Evolutionary conservation across 2,888 invertebrate genomes (phyloP).

Genomic region (Meloe dianella): DNA sequence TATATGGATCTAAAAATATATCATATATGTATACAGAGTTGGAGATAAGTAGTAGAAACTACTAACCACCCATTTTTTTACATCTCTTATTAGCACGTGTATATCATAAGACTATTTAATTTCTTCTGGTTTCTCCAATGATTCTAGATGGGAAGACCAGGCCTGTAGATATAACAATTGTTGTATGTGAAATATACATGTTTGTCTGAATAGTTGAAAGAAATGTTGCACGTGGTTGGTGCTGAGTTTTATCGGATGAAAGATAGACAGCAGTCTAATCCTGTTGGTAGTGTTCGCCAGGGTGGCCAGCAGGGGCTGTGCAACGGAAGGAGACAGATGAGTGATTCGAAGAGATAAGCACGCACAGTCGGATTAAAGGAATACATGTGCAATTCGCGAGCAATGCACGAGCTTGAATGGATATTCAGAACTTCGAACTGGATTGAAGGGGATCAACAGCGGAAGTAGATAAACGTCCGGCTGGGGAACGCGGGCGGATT

Average conservation of each 20-base stretch:
- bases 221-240: conserved; percentile 35
- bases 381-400: conserved; percentile 46
- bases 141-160: too few relatives aligned
- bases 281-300: conserved; percentile 26
- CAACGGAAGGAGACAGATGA: conserved; percentile 45
- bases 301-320: conserved; percentile 19
- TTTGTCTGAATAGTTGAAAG: neutral
- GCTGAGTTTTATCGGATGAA: conserved; percentile 38
- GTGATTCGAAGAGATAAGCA: conserved; percentile 54
- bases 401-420: conserved; percentile 28
- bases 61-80: too few relatives aligned
- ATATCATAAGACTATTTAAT: too few relatives aligned
- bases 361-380: conserved; percentile 51
- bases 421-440: conserved; percentile 41
- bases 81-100: too few relatives aligned
- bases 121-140: too few relatives aligned
- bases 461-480: conserved; percentile 53
- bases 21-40: neutral
- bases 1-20: neutral
- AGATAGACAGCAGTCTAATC: conserved; percentile 35
- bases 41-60: too few relatives aligned
- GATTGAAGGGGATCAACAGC: conserved; percentile 55
- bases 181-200: neutral
- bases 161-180: neutral
- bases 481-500: conserved; percentile 48